Conservation (phyloP, 2,113 vertebrate species). For the Litocranius walleri region DNA sequence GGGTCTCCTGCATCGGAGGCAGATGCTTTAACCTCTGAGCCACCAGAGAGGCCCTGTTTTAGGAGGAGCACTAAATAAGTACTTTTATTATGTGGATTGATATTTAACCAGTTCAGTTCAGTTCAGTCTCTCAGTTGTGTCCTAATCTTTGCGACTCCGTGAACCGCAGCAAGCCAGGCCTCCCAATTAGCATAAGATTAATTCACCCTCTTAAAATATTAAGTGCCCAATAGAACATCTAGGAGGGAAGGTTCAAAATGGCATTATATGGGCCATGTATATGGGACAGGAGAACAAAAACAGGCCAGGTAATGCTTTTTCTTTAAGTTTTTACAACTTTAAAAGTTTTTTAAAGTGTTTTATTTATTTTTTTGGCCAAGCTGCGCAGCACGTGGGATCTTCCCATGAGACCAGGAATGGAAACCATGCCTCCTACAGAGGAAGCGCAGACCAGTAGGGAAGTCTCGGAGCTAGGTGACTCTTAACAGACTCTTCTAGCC, state of each 20-base stretch:
- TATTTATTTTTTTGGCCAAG: neutral
- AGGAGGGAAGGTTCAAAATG: neutral
- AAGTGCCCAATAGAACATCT: neutral
- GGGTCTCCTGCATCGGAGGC: too few relatives aligned
- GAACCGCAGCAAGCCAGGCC: accelerated
- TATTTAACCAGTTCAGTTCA: neutral
- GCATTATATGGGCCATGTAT: neutral
- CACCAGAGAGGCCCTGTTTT: neutral
- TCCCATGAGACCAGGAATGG: neutral
- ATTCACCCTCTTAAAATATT: neutral
- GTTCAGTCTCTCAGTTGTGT: too few relatives aligned
- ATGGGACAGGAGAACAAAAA: accelerated
- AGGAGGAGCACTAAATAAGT: neutral
- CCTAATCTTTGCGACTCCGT: too few relatives aligned
- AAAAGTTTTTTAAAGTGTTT: neutral
- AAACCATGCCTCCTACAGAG: neutral
- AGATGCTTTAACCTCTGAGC: too few relatives aligned
- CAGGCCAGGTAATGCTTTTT: neutral
- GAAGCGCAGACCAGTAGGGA: neutral
- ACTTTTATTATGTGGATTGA: neutral
- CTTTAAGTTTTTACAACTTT: neutral
- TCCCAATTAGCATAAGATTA: neutral
- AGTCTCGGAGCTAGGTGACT: neutral
- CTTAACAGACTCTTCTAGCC: neutral
- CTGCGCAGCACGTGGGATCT: neutral